These are phyloP conservation scores for Drosophila mulleri DNA, from an alignment of 2,888 invertebrate genomes.

Conservation along the genomic window DNA sequence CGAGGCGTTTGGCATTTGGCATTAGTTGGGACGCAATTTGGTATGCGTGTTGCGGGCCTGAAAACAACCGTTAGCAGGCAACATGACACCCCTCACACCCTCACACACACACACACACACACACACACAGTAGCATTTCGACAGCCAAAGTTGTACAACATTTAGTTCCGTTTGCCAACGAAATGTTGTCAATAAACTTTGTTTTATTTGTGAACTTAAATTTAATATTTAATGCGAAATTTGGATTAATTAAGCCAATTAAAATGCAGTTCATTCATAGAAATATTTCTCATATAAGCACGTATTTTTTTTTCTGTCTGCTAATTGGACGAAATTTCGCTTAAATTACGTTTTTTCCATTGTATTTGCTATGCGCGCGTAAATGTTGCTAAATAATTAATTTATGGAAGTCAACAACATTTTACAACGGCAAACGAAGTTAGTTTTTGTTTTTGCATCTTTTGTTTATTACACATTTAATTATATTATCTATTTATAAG, in stretches of 20 bases:
- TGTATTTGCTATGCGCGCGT: background rate
- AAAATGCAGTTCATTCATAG: background rate
- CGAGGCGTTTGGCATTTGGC: slow-evolving; percentile 28
- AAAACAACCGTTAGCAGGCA: slow-evolving; percentile 26
- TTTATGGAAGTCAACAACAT: background rate
- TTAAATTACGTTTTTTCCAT: slow-evolving; percentile 15
- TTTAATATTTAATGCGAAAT: background rate
- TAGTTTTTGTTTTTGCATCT: slow-evolving; percentile 1
- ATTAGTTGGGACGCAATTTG: slow-evolving; percentile 33
- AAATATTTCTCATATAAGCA: background rate
- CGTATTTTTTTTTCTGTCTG: background rate
- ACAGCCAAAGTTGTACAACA: slow-evolving; percentile 21
- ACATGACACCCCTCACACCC: background rate
- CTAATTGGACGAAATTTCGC: slow-evolving; percentile 11
- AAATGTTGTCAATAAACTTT: background rate
- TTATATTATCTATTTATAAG: slow-evolving; percentile 11
- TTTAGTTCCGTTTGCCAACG: slow-evolving; percentile 13
- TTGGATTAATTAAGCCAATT: slow-evolving; percentile 17
- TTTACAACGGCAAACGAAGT: background rate
- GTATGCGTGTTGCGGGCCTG: slow-evolving; percentile 41
- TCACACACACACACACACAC: background rate
- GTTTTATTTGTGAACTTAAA: background rate
- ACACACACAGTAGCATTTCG: slow-evolving; percentile 16
- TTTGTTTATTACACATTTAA: slow-evolving; percentile 11
- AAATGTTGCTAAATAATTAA: background rate